These are phyloP conservation scores for Leptothorax acervorum DNA, from an alignment of 2,888 invertebrate species.

Conservation along the genomic window DNA sequence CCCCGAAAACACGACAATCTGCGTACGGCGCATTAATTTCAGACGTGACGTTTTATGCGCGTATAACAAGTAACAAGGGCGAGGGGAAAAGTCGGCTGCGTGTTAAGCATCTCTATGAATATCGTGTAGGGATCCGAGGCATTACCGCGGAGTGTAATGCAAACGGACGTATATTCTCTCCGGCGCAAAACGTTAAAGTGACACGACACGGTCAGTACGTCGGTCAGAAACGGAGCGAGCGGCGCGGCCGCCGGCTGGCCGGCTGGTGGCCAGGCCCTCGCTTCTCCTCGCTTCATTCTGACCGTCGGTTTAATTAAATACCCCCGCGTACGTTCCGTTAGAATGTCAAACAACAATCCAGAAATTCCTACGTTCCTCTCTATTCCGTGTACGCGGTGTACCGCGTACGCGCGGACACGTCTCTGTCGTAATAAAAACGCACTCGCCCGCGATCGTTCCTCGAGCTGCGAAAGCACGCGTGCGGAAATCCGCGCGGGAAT, in stretches of 20 bases:
- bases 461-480: neutral
- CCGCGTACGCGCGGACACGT: neutral
- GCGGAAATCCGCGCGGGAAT: slow-evolving; percentile 1
- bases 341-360: slow-evolving; percentile 62
- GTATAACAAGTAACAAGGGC: neutral
- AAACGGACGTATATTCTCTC: slow-evolving; percentile 52
- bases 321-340: slow-evolving; percentile 55
- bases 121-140: slow-evolving; percentile 14
- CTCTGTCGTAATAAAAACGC: slow-evolving; percentile 10
- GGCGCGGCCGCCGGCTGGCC: slow-evolving; percentile 36
- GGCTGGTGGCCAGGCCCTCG: neutral
- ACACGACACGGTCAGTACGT: slow-evolving; percentile 19
- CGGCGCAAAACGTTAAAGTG: slow-evolving; percentile 51
- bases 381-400: neutral
- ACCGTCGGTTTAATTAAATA: slow-evolving; percentile 66
- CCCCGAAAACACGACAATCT: slow-evolving; percentile 25
- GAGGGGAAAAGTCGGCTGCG: neutral
- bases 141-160: slow-evolving; percentile 47
- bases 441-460: neutral
- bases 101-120: slow-evolving; percentile 48
- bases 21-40: slow-evolving; percentile 36
- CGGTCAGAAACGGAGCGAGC: slow-evolving; percentile 48
- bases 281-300: slow-evolving; percentile 50
- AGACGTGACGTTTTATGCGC: slow-evolving; percentile 29
- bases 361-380: slow-evolving; percentile 30